A percentile compares a stretch with the other conserved stretches of the same genome.
phyloP scores from a whole-genome alignment of 2,888 invertebrate genomes.

The Hyalella azteca region DNA sequence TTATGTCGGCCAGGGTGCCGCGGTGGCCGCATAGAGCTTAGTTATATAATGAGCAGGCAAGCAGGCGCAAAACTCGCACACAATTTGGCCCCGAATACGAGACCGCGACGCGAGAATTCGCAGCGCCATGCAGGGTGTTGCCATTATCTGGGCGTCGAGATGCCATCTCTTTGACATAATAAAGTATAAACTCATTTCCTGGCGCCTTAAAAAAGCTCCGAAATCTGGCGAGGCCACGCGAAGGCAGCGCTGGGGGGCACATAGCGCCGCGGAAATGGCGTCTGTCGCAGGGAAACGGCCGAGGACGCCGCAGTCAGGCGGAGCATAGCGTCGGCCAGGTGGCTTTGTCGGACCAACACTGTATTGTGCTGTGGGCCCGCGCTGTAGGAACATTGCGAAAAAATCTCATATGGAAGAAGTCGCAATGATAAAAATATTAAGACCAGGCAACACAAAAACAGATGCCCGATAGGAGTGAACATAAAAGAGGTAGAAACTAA shows the following conservation, averaged over 20 bases:
- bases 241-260: not conserved
- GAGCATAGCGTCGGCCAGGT: not conserved
- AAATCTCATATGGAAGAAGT: no score
- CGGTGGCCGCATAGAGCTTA: not conserved
- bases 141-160: conserved; percentile 28
- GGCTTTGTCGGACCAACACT: no score
- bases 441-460: no score
- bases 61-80: not conserved
- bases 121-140: conserved; percentile 3
- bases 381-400: no score
- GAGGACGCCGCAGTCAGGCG: not conserved
- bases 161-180: conserved; percentile 34
- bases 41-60: conserved; percentile 5
- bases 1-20: not conserved
- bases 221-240: conserved; percentile 30
- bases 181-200: conserved; percentile 34
- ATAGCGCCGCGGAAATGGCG: conserved; percentile 21
- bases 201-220: conserved; percentile 16
- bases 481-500: no score
- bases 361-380: no score
- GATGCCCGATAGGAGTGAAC: no score
- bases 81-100: conserved; percentile 5
- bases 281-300: conserved; percentile 13
- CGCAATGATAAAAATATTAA: no score
- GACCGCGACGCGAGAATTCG: not conserved